These are phyloP conservation scores for Macrotus californicus DNA, from an alignment of 2,113 vertebrate genomes.

Conservation along the genomic window DNA sequence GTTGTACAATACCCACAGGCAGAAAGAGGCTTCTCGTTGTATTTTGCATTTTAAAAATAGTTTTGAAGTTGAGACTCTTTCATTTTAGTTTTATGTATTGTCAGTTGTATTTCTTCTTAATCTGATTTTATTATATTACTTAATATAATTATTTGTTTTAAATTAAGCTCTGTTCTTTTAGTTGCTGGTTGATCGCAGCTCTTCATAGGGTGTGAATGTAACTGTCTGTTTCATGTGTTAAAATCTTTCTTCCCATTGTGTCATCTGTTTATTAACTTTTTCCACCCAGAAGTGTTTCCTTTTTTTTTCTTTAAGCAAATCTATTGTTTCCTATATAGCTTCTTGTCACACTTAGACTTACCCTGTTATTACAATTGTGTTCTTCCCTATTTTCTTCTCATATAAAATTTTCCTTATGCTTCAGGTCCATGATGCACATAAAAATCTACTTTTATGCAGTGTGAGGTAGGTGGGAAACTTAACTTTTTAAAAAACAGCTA, in stretches of 20 bases:
- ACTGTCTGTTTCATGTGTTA: background rate
- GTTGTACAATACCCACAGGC: background rate
- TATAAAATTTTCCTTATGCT: background rate
- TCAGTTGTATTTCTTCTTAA: background rate
- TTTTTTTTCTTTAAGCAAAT: background rate
- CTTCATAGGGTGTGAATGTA: background rate
- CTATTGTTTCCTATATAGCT: background rate
- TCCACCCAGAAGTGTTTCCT: constrained; percentile 3
- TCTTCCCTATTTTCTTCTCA: background rate
- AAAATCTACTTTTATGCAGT: background rate
- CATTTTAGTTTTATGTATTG: background rate
- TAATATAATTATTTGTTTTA: background rate
- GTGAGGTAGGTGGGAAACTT: background rate
- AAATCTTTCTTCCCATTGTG: background rate
- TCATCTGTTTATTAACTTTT: constrained; percentile 30
- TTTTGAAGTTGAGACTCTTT: background rate
- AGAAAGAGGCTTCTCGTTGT: background rate
- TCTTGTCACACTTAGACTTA: background rate
- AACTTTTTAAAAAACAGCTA: background rate
- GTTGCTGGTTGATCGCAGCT: background rate
- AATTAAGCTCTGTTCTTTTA: background rate
- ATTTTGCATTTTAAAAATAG: background rate
- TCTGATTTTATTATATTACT: background rate
- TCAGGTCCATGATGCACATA: background rate
- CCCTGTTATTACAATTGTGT: background rate